These are phyloP conservation scores for Nannobrachium achirus DNA, from an alignment of 2,113 vertebrate genomes.

Conservation along the genomic window DNA sequence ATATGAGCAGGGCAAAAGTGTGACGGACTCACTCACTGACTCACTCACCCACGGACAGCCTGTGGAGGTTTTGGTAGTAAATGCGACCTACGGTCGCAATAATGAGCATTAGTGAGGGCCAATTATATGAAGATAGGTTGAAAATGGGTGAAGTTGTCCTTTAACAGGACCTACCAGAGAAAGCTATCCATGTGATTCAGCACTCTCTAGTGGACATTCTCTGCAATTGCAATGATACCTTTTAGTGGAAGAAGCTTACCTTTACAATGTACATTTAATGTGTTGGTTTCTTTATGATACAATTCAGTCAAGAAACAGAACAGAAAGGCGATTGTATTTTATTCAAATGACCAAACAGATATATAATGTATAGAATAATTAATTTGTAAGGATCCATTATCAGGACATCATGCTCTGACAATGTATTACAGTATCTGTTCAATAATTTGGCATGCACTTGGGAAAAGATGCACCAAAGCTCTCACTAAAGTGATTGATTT, in stretches of 20 bases:
- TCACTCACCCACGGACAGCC: too few relatives aligned
- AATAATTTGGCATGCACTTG: slow-evolving; percentile 74
- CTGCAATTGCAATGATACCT: neutral
- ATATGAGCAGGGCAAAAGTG: too few relatives aligned
- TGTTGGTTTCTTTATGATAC: neutral
- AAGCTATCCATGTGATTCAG: too few relatives aligned
- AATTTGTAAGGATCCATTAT: slow-evolving; percentile 38
- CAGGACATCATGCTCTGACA: slow-evolving; percentile 60
- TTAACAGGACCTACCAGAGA: too few relatives aligned
- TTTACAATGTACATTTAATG: neutral
- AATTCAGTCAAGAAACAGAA: slow-evolving; percentile 3
- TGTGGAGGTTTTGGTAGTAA: too few relatives aligned
- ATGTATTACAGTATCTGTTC: slow-evolving; percentile 47
- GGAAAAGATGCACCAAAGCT: slow-evolving; percentile 41
- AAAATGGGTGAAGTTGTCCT: too few relatives aligned
- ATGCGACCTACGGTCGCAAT: too few relatives aligned
- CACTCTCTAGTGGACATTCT: slow-evolving; percentile 11
- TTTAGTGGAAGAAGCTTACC: neutral
- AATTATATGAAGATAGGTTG: too few relatives aligned
- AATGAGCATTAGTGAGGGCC: too few relatives aligned
- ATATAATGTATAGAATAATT: slow-evolving; percentile 70
- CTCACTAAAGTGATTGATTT: slow-evolving; percentile 34
- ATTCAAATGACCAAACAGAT: slow-evolving; percentile 77
- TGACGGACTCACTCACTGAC: too few relatives aligned
- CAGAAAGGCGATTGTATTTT: slow-evolving; percentile 74